A percentile compares a stretch with the other conserved stretches of the same genome.
These are phyloP conservation scores for Hippocampus comes DNA, from an alignment of 2,113 vertebrate genomes.

Conservation along the genomic window DNA sequence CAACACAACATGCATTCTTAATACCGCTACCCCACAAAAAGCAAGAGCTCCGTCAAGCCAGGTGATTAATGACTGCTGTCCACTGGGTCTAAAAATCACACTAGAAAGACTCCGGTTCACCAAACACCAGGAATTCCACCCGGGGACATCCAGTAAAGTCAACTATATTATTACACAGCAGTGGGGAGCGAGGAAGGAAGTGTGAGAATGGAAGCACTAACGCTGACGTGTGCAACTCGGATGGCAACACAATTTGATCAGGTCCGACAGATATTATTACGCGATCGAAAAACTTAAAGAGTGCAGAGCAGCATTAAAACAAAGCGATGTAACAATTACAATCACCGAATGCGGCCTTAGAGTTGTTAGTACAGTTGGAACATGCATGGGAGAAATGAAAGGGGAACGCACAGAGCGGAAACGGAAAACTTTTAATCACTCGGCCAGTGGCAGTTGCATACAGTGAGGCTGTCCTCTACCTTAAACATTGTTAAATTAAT, in stretches of 20 bases:
- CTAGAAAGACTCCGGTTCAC: slow-evolving; percentile 63
- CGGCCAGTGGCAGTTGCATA: slow-evolving; percentile 26
- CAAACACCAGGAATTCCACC: slow-evolving; percentile 71
- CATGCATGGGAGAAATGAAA: slow-evolving; percentile 14
- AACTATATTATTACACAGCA: slow-evolving; percentile 66
- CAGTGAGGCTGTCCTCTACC: slow-evolving; percentile 30
- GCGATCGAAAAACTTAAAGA: background rate
- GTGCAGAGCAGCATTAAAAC: background rate
- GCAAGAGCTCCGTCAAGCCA: slow-evolving; percentile 27
- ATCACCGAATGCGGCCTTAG: background rate
- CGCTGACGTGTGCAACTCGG: background rate
- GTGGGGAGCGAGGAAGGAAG: slow-evolving; percentile 25
- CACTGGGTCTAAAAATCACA: slow-evolving; percentile 62
- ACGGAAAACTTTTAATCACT: slow-evolving; percentile 47
- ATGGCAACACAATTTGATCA: slow-evolving; percentile 2
- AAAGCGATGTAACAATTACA: background rate
- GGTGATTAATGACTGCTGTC: slow-evolving; percentile 71
- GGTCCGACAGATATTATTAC: background rate
- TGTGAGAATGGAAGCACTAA: slow-evolving; percentile 17
- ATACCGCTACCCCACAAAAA: slow-evolving; percentile 37
- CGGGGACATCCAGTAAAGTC: slow-evolving; percentile 61
- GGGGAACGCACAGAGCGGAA: slow-evolving; percentile 10
- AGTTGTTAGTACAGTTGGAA: background rate
- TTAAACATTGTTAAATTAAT: slow-evolving; percentile 56
- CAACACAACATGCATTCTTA: slow-evolving; percentile 43